phyloP scores from a whole-genome alignment of 2,797 vertebrate species.

The Decapterus maruadsi region DNA sequence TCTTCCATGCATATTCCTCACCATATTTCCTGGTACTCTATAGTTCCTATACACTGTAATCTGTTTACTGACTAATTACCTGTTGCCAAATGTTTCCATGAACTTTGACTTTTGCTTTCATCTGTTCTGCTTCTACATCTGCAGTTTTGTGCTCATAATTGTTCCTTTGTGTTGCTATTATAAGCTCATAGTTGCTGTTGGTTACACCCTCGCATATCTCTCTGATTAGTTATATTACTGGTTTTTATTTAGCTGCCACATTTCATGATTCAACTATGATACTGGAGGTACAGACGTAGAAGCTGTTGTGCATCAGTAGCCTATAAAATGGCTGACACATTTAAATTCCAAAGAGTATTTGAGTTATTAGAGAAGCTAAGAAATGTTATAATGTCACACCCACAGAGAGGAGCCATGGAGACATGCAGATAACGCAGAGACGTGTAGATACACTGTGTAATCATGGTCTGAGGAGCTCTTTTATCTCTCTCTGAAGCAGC shows the following conservation, averaged over 20 bases:
- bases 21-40: too few relatives aligned
- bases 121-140: background rate
- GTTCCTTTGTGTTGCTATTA: background rate
- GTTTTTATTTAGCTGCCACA: background rate
- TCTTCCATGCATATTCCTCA: background rate
- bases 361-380: background rate
- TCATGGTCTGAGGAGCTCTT: background rate
- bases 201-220: background rate
- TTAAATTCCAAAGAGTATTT: background rate
- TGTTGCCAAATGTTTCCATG: background rate
- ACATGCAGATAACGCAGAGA: background rate
- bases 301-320: too few relatives aligned
- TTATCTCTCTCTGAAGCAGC: conserved; percentile 57
- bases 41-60: background rate
- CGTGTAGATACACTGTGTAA: background rate
- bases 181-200: background rate
- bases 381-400: background rate
- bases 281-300: too few relatives aligned
- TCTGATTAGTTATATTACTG: background rate
- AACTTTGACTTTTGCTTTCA: background rate
- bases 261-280: background rate
- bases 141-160: background rate
- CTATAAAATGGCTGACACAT: background rate
- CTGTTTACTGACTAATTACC: background rate
- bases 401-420: background rate